Evolutionary conservation across 2,113 vertebrate species (phyloP), one percentile per base, ranked within the genome.

Genomic region (Solea solea): DNA sequence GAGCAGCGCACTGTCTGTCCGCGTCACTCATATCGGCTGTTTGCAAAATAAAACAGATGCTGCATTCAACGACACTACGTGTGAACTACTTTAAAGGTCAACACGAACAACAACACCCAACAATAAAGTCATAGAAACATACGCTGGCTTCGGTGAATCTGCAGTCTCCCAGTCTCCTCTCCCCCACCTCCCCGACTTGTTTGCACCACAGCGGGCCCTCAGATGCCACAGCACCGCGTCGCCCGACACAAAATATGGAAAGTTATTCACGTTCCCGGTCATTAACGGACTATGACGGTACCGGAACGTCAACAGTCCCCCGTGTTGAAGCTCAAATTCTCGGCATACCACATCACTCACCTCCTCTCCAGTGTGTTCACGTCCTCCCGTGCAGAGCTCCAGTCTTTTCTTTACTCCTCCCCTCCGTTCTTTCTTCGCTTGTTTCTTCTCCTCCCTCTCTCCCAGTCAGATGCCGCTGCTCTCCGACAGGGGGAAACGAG

Each of bases 391-490:
- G 64, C 75, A 69, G 62, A 50, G 73, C 72, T 78, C 71, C 56
- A 49, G 66, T 51, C 74, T 63, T 15, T 52, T 9, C 34, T 34
- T 64, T 27, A 65, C 69, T 79, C 82, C 81, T 77, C 74, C 77
- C 82, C 83, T 84, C 72, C 16, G 76, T 78, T 77, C 75, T 78
- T 82, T 77, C 78, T 68, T n/a, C 74, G n/a, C n/a, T 69, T 65
- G 66, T 48, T 72, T 78, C 78, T 64, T 65, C 61, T 80, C 78
- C 82, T 70, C 76, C 64, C 40, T 34, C 55, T 41, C 57, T 78
- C 87, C 83, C 76, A 83, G 74, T 73, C 84, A 76, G 76, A 87
- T 87, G 85, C 83, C 45, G 70, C 87, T 64, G 56, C 16, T 77
- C 60, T 79, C 86, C 78, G 56, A 46, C 58, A 83, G 85, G 77